A percentile compares a stretch with the other conserved stretches of the same genome.
phyloP scores from a whole-genome alignment of 2,113 vertebrate species.

The Leptocoma aspasia region DNA sequence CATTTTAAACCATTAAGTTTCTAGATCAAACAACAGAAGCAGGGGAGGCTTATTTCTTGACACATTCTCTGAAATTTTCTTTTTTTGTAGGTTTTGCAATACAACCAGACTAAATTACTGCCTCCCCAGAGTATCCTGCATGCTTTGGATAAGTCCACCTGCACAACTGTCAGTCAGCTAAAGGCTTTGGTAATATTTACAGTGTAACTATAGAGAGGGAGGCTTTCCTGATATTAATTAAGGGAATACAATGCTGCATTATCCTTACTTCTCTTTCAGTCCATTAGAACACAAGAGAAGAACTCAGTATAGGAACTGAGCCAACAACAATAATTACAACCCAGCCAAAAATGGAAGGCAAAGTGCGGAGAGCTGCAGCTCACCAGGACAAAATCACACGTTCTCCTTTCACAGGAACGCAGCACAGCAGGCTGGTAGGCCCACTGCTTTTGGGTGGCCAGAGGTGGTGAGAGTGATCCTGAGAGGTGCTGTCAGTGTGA shows the following conservation, averaged over 20 bases:
- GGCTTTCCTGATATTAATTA: not conserved
- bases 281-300: not conserved
- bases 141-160: not conserved
- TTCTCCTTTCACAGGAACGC: not conserved
- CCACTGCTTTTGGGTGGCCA: not conserved
- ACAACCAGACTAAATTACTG: not conserved
- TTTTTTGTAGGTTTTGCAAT: not conserved
- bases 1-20: not conserved
- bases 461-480: not conserved
- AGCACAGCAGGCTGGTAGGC: not conserved
- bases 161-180: not conserved
- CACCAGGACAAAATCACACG: accelerated
- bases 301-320: not conserved
- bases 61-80: not conserved
- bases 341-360: not conserved
- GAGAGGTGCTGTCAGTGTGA: accelerated
- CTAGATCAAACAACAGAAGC: not conserved
- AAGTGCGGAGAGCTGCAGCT: not conserved
- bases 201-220: not conserved
- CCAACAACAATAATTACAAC: not conserved
- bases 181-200: not conserved
- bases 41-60: not conserved
- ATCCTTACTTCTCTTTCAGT: not conserved
- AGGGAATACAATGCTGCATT: not conserved
- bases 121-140: not conserved